phyloP scores from a whole-genome alignment of 2,113 vertebrate species.

The Pachycephala philippinensis region DNA sequence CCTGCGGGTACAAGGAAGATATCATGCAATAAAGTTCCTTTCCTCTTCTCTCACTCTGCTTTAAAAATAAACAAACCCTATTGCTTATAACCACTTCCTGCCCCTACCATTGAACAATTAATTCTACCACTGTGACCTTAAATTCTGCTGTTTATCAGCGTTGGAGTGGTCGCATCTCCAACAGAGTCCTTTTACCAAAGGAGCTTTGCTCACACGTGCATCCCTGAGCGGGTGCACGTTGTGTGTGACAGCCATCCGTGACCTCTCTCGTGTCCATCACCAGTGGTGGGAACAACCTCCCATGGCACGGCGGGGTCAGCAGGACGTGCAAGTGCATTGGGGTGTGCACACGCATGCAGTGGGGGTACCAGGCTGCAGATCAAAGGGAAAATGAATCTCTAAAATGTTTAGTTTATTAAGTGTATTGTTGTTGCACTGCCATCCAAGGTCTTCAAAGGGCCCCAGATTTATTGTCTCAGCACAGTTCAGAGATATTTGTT shows the following conservation, averaged over 20 bases:
- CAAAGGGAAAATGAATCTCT: conserved; percentile 19
- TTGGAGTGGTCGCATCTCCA: neutral
- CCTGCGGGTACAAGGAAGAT: neutral
- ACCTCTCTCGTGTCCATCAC: neutral
- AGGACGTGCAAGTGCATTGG: fast-evolving
- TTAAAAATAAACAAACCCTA: neutral
- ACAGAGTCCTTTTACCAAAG: neutral
- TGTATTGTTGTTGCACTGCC: neutral
- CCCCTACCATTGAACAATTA: neutral
- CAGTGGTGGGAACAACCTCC: neutral
- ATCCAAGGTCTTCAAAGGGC: conserved; percentile 28
- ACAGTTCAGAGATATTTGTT: conserved; percentile 16
- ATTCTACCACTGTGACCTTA: neutral
- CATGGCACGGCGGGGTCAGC: neutral
- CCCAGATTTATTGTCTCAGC: conserved; percentile 30
- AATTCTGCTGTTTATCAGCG: neutral
- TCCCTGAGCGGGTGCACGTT: neutral
- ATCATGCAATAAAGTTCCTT: neutral
- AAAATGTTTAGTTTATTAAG: conserved; percentile 15
- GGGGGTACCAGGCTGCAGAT: neutral
- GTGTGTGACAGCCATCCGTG: neutral
- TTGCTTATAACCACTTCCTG: conserved; percentile 10
- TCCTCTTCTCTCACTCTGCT: neutral
- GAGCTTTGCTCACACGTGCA: neutral
- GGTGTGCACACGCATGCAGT: neutral